Evolutionary conservation across 92 coral and sea anemone species (phyloP), one percentile per base, ranked within the genome.

Genomic region (Montipora capitata): DNA sequence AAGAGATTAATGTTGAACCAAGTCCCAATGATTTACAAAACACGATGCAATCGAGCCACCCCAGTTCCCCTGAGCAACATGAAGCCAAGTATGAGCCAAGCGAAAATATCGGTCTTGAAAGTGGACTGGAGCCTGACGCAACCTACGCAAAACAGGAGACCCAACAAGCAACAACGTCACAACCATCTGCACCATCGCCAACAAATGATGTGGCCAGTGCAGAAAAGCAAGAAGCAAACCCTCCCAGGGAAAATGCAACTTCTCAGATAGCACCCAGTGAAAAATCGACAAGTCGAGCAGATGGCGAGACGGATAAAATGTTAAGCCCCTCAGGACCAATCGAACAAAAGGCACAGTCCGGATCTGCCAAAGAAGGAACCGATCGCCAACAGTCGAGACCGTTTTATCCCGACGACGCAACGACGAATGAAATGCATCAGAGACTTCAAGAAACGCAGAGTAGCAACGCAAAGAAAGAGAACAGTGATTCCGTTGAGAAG

Each of bases 1-100:
- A 82, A 51, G 79, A 72, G 42, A 17, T 82, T 10, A 69, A 82
- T 20, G 62, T 71, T 58, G 59, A 72, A 41, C 71, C 79, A 16
- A 57, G 45, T 54, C 7, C 57, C 6, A 11, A n/a, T 15, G 87
- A 51, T 2, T 35, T 40, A 40, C 61, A 82, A 18, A 82, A 61
- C 70, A 58, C 78, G 44, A 39, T 76, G 3, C 49, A 41, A 51
- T 73, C 79, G 1, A 58, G 41, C 7, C 52, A 0, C 57, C 78
- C 35, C 35, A 42, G 61, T 42, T 70, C 62, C 40, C 59, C 61
- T 20, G 79, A 70, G 43, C 87, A 82, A 59, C 4, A 61, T 68
- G 51, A 52, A 44, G 75, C 40, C 12, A 68, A 82, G 40, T 17
- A 20, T 40, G 77, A 63, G 3, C 72, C 77, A 16, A 81, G 40